A percentile compares a stretch with the other conserved stretches of the same genome.
Conservation (phyloP, 2,113 vertebrate species). For the Sapayoa aenigma region DNA sequence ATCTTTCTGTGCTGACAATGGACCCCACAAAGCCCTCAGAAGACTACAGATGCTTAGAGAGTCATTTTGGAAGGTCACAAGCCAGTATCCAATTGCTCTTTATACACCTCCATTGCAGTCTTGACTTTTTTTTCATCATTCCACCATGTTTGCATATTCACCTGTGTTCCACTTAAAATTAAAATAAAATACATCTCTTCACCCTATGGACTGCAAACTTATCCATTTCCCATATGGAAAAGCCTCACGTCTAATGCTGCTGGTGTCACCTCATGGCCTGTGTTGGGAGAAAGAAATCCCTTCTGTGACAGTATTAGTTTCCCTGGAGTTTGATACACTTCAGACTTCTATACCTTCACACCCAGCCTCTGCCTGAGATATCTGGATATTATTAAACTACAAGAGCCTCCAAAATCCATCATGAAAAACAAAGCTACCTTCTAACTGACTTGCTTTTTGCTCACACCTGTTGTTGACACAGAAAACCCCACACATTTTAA, state of each 20-base stretch:
- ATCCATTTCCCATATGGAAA: accelerated
- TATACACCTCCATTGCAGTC: not conserved
- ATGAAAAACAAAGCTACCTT: not conserved
- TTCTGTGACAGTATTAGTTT: not conserved
- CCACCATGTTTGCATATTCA: accelerated
- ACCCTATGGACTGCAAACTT: not conserved
- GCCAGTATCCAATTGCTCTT: not conserved
- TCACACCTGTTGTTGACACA: not conserved
- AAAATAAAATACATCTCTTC: not conserved
- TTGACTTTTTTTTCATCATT: not conserved
- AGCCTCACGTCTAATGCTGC: not conserved
- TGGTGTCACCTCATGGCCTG: not conserved
- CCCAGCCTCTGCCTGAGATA: not conserved
- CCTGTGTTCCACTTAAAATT: not conserved
- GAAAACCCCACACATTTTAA: not conserved
- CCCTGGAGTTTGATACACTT: not conserved
- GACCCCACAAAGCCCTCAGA: not conserved
- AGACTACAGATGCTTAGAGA: not conserved
- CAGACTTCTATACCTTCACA: not conserved
- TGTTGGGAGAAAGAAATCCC: not conserved
- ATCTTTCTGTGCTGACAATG: not conserved
- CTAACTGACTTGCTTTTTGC: not conserved
- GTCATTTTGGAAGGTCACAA: not conserved
- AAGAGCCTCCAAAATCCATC: not conserved
- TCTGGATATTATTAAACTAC: not conserved